phyloP scores from a whole-genome alignment of 2,888 invertebrate genomes.

The Limulus polyphemus region DNA sequence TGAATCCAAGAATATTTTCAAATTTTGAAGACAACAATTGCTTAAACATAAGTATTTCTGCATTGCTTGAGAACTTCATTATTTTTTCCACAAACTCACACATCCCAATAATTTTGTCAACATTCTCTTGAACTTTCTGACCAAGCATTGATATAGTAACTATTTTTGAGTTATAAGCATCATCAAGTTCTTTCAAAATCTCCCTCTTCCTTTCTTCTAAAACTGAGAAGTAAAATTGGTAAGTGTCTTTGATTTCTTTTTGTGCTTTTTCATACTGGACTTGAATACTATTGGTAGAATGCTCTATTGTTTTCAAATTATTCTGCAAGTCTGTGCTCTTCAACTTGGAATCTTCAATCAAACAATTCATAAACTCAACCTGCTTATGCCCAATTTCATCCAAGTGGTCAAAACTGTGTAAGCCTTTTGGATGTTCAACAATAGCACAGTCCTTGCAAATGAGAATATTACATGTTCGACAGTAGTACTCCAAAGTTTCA shows the following conservation, averaged over 20 bases:
- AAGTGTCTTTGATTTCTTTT: conserved; percentile 73
- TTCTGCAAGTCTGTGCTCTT: conserved; percentile 67
- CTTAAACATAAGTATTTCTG: conserved; percentile 84
- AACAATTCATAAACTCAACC: conserved; percentile 59
- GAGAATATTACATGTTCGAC: conserved; percentile 80
- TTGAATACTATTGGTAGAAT: conserved; percentile 50
- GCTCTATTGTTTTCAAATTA: conserved; percentile 75
- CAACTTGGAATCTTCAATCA: conserved; percentile 65
- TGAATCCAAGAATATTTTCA: conserved; percentile 63
- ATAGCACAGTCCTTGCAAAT: conserved; percentile 92
- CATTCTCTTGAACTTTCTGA: conserved; percentile 82
- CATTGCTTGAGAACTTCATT: conserved; percentile 72
- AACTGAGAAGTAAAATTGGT: conserved; percentile 87
- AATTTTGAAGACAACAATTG: conserved; percentile 83
- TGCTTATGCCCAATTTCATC: conserved; percentile 69
- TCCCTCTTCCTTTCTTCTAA: conserved; percentile 92
- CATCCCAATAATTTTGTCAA: conserved; percentile 76
- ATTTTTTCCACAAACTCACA: conserved; percentile 89
- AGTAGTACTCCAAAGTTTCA: conserved; percentile 83
- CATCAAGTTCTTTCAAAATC: conserved; percentile 85
- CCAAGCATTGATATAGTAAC: conserved; percentile 71
- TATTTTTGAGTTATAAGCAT: conserved; percentile 80
- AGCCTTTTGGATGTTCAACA: conserved; percentile 60
- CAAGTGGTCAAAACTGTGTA: conserved; percentile 79
- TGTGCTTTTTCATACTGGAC: conserved; percentile 42